These are phyloP conservation scores for Crocallis elinguaria DNA, from an alignment of 2,888 invertebrate genomes.

Conservation along the genomic window DNA sequence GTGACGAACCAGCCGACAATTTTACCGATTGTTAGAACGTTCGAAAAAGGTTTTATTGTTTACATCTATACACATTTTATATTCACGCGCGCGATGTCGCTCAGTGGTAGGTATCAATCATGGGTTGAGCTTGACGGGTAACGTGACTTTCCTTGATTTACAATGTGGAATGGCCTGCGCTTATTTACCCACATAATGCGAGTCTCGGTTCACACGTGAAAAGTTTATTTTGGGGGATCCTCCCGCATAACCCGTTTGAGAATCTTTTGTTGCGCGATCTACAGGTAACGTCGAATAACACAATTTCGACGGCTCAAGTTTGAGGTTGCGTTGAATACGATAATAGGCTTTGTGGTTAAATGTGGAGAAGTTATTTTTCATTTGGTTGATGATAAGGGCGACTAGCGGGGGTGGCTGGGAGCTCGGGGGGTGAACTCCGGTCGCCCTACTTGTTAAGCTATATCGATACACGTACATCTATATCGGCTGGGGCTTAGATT, in stretches of 20 bases:
- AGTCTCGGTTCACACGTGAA: constrained; percentile 48
- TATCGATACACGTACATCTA: constrained; percentile 41
- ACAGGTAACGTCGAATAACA: constrained; percentile 66
- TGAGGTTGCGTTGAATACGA: constrained; percentile 38
- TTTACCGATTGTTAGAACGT: constrained; percentile 52
- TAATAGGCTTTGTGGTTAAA: constrained; percentile 51
- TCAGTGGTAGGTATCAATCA: constrained; percentile 54
- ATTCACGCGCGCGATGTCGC: constrained; percentile 39
- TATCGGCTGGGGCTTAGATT: constrained; percentile 5
- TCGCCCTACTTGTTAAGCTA: constrained; percentile 65
- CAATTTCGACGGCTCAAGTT: constrained; percentile 52
- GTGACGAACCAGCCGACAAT: constrained; percentile 62
- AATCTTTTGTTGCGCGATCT: constrained; percentile 62
- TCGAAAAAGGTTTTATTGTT: constrained; percentile 46
- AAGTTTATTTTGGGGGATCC: constrained; percentile 57
- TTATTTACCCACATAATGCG: constrained; percentile 47
- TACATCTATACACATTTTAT: constrained; percentile 42
- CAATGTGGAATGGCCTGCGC: constrained; percentile 40
- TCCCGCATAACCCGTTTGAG: constrained; percentile 59
- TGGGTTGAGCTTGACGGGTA: constrained; percentile 45
- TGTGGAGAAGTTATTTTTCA: constrained; percentile 47
- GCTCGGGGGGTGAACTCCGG: constrained; percentile 53
- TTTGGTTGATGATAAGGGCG: constrained; percentile 7
- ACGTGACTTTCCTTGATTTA: constrained; percentile 45
- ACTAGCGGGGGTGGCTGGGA: constrained; percentile 44